Evolutionary conservation across 1,140 invertebrate genomes (phyloP).

Genomic region (Drosophila pseudoananassae): DNA sequence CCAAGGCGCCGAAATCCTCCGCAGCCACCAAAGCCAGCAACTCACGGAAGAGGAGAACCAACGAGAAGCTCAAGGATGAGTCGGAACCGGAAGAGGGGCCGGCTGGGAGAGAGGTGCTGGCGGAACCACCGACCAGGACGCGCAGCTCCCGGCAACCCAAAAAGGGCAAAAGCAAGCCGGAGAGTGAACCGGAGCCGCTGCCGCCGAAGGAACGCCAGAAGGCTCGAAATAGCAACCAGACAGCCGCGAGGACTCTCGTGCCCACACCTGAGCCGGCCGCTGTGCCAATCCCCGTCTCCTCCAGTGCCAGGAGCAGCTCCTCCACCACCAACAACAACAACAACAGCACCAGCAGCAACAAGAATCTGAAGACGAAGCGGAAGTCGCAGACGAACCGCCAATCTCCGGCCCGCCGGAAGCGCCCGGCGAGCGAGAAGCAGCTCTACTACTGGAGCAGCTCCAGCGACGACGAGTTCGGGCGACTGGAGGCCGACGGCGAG

Average conservation of each 20-base stretch:
- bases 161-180: constrained; percentile 6
- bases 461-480: constrained; percentile 87
- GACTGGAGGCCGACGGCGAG: constrained; percentile 59
- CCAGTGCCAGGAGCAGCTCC: constrained; percentile 12
- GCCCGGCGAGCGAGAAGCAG: constrained; percentile 87
- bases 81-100: neutral
- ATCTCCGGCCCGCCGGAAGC: constrained; percentile 85
- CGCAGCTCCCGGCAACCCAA: constrained; percentile 39
- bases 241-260: too few species aligned
- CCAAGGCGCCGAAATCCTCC: neutral
- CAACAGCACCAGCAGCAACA: constrained; percentile 68
- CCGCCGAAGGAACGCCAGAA: neutral
- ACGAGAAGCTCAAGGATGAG: constrained; percentile 4
- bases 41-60: constrained; percentile 7
- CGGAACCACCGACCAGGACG: constrained; percentile 20
- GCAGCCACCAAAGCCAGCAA: constrained; percentile 18
- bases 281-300: neutral
- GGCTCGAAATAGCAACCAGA: neutral
- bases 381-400: constrained; percentile 68
- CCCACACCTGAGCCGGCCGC: neutral
- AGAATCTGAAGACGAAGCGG: constrained; percentile 64
- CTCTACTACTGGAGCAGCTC: constrained; percentile 90
- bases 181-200: neutral
- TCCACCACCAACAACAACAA: constrained; percentile 52
- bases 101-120: neutral